phyloP scores from a whole-genome alignment of 2,797 vertebrate species.

The Karalla daura region DNA sequence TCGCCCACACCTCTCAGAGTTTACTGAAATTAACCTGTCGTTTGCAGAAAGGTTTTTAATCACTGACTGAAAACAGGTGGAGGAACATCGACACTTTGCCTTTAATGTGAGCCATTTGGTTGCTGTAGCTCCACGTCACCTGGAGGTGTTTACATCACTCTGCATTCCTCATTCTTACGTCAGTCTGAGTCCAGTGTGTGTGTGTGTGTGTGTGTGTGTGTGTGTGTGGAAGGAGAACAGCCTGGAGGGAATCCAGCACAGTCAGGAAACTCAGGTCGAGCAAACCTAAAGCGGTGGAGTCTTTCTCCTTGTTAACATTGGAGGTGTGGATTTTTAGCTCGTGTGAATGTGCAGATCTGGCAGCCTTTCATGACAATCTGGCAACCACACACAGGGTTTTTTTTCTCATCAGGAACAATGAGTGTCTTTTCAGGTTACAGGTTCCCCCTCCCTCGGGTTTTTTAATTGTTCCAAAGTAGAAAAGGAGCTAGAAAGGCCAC shows the following conservation, averaged over 20 bases:
- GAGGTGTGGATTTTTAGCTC: no score
- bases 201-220: no score
- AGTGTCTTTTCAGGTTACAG: conserved; percentile 6
- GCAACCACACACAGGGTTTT: no score
- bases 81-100: background rate
- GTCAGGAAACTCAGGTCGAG: background rate
- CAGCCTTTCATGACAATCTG: no score
- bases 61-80: background rate
- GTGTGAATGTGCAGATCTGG: no score
- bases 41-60: background rate
- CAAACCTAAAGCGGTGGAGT: no score
- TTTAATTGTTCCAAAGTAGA: conserved; percentile 4
- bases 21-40: no score
- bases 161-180: no score
- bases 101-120: background rate
- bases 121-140: background rate
- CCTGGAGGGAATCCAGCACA: background rate
- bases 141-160: background rate
- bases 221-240: background rate
- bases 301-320: no score
- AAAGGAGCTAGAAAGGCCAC: conserved; percentile 1
- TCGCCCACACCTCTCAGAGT: no score
- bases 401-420: conserved; percentile 33
- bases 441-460: background rate
- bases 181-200: no score